Base-by-base conservation (phyloP, 2,888 invertebrate species). In the Chaitophorus viminalis region DNA sequence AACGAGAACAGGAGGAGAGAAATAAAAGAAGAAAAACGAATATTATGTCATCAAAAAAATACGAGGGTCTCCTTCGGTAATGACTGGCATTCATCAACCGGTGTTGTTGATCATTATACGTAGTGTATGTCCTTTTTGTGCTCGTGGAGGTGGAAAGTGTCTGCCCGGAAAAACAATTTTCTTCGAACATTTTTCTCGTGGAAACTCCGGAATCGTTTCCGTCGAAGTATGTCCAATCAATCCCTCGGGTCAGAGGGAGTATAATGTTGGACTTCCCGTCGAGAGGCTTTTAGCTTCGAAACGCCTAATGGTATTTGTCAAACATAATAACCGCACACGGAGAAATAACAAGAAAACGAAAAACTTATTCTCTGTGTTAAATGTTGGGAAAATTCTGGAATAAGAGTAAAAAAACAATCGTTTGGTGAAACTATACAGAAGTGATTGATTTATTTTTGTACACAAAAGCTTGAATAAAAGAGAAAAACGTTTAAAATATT, bases 261-360 rank as follows among this genome's bases (percentile, higher is more conserved):
- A 39, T 75, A 87, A 79, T 75, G 81, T 87, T 31, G 81, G 81
- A 79, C 81, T 74, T 74, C 81, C 87, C 79, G 74, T 70, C 60
- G 87, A 86, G 86, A 87, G 79, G 81, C 87, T 87, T 87, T 87
- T 87, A 87, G 74, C 87, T 87, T 33, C 31, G 87, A 74, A 81
- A 81, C 74, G 87, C 65, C 87, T 87, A 87, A 87, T 87, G 87
- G 87, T 81, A 65, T 87, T 87, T 87, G 87, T 87, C 87, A 87
- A 81, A 87, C 86, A 74, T 74, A 87, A 87, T 87, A 87, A 81
- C 72, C 74, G 33, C 78, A 68, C 70, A 72, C 81, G 72, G 65
- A 84, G 31, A 76, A 84, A 84, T 83, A 83, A 31, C 77, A 68
- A 31, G 31, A 33, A 74, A 87, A 81, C 65, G 46, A 46, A 75